Base-by-base conservation (phyloP, 2,797 vertebrate species). In the Tympanoctomys barrerae region DNA sequence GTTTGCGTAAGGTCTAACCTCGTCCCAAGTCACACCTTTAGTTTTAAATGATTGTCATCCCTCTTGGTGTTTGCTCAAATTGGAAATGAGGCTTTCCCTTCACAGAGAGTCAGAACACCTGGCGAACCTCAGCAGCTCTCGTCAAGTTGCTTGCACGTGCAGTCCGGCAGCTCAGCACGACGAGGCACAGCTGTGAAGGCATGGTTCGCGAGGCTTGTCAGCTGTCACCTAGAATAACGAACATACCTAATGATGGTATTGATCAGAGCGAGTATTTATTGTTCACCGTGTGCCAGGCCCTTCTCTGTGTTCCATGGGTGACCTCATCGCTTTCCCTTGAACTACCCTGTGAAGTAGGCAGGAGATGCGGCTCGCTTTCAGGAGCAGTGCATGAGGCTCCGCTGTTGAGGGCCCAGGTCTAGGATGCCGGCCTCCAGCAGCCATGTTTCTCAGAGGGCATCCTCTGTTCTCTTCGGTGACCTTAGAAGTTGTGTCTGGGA, bases 31-130 rank as follows among this genome's bases (percentile, higher is more conserved):
- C 90, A 79, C 91, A 92, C 75, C 49, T 94, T 79, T 92, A 84
- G 61, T 89, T 84, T 86, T 81, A 90, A 87, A 85, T 91, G 79
- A 92, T 97, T 96, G 96, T 90, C 85, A 81, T 95, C 36, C 62
- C 21, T 94, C 73, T 89, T 87, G 87, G 70, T 90, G 68, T 92
- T 94, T 93, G 68, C 82, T 90, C 88, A 82, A 81, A 92, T 95
- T 94, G 88, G 64, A 96, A 95, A 92, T 18, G 66, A 59, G 52
- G 79, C 64, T 64, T 96, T 62, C 81, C 54, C 71, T 89, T 90
- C 81, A 79, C 77, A 75, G 89, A 46, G 59, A 86, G 87, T 89
- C 91, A 96, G 94, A 93, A 90, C 79, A 90, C 64, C 91, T 92
- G 81, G 91, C 71, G 82, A 83, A 90, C 49, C 92, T 91, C 33